Evolutionary conservation across 2,888 invertebrate genomes (phyloP).

Genomic region (Galerucella nymphaeae): DNA sequence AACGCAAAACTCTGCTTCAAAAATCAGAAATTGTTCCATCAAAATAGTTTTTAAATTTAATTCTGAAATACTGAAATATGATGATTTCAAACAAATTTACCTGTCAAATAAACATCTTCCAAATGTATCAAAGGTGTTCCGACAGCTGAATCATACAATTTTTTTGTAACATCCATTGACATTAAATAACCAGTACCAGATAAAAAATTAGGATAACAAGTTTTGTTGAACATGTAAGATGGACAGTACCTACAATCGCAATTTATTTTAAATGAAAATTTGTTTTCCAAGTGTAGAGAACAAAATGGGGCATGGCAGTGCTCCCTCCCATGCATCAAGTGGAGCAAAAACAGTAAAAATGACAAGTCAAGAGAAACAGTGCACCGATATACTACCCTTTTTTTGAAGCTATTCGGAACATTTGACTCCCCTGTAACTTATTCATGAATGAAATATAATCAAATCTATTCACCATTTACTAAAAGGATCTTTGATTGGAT

Average conservation of each 20-base stretch:
- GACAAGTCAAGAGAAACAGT: no score
- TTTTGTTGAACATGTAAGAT: slow-evolving; percentile 78
- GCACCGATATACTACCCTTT: no score
- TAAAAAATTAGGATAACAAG: slow-evolving; percentile 81
- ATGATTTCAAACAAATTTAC: slow-evolving; percentile 65
- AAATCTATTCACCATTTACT: slow-evolving; percentile 79
- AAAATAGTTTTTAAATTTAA: no score
- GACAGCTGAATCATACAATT: slow-evolving; percentile 75
- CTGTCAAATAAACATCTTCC: slow-evolving; percentile 85
- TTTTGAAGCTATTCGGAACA: no score
- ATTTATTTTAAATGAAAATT: slow-evolving; percentile 24
- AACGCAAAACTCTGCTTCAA: not conserved
- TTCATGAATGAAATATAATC: no score
- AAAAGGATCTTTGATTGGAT: slow-evolving; percentile 77
- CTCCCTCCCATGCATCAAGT: no score
- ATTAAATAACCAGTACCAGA: slow-evolving; percentile 86
- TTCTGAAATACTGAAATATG: no score
- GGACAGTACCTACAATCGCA: slow-evolving; percentile 75
- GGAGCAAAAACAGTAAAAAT: no score
- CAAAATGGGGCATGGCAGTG: no score
- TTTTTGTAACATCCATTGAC: slow-evolving; percentile 74
- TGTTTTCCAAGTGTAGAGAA: not conserved
- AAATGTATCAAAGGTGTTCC: slow-evolving; percentile 78
- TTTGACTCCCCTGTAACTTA: no score
- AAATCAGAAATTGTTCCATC: no score